Conservation (phyloP, 1,140 invertebrate genomes). For the Drosophila melanica region DNA sequence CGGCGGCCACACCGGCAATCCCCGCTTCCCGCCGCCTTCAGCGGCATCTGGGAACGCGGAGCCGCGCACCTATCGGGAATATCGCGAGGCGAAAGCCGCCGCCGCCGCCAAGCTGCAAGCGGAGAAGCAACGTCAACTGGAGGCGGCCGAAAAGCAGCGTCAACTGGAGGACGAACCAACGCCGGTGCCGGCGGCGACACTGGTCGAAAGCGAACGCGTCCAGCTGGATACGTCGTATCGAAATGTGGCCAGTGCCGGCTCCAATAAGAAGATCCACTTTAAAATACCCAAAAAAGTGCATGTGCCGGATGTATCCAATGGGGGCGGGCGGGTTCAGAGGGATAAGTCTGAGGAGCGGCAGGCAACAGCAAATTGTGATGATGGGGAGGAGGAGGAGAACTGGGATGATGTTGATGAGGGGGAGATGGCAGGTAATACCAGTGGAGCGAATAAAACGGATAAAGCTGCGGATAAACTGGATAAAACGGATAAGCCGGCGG, state of each 20-base stretch:
- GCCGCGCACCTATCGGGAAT: slow-evolving; percentile 58
- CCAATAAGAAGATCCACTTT: slow-evolving; percentile 49
- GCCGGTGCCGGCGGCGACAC: not conserved
- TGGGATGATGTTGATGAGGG: not conserved
- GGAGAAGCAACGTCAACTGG: slow-evolving; percentile 17
- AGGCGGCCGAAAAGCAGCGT: slow-evolving; percentile 40
- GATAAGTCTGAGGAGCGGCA: slow-evolving; percentile 1
- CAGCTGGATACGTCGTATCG: slow-evolving; percentile 64
- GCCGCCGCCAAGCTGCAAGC: slow-evolving; percentile 14
- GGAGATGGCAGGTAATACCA: not conserved
- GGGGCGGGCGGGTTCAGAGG: not conserved
- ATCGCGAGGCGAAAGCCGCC: slow-evolving; percentile 54
- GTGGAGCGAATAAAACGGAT: not conserved
- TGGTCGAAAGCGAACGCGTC: slow-evolving; percentile 2
- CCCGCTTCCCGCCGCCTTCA: not conserved
- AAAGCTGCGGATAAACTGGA: not conserved
- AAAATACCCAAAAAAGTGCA: slow-evolving; percentile 58
- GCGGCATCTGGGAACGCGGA: not conserved
- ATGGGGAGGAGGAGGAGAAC: not conserved
- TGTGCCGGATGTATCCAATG: not conserved
- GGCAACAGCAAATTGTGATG: not conserved
- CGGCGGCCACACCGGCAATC: not conserved
- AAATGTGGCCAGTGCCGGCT: not conserved
- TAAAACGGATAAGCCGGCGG: not conserved
- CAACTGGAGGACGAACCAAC: not conserved